phyloP scores from a whole-genome alignment of 64 coral and sea anemone genomes.

The Stichodactyla helianthus region DNA sequence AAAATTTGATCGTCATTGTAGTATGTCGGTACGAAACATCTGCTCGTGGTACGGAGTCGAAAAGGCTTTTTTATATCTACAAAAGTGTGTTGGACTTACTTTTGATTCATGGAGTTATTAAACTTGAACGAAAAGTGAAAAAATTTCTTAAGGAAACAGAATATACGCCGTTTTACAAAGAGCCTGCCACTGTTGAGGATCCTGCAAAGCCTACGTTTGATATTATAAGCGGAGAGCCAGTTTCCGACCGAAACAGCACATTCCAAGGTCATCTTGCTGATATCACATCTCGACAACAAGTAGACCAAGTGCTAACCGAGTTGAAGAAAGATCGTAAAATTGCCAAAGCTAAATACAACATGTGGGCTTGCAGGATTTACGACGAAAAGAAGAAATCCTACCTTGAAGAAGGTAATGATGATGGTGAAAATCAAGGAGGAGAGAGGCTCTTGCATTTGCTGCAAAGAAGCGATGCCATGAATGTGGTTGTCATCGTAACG shows the following conservation, averaged over 20 bases:
- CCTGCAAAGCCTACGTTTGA: not conserved
- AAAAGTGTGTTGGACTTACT: not conserved
- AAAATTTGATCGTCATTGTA: not conserved
- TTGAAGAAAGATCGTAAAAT: conserved; percentile 19
- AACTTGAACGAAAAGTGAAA: not conserved
- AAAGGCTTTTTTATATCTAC: not conserved
- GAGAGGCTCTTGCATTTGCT: conserved; percentile 76
- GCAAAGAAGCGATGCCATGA: conserved; percentile 62
- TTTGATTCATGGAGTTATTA: not conserved
- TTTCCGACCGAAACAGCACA: not conserved
- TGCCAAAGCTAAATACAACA: conserved; percentile 6
- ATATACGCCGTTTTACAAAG: not conserved
- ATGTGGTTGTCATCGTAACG: conserved; percentile 81
- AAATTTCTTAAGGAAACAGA: not conserved
- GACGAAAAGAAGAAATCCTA: not conserved
- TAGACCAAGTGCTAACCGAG: not conserved
- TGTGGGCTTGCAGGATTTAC: not conserved
- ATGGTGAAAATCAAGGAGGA: not conserved
- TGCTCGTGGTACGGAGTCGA: not conserved
- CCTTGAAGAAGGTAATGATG: not conserved
- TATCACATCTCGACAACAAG: not conserved
- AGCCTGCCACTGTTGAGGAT: not conserved
- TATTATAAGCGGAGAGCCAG: not conserved
- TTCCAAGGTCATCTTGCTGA: conserved; percentile 2
- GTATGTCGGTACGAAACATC: not conserved